Base-by-base conservation (phyloP, 2,113 vertebrate genomes). In the Galbula dea region DNA sequence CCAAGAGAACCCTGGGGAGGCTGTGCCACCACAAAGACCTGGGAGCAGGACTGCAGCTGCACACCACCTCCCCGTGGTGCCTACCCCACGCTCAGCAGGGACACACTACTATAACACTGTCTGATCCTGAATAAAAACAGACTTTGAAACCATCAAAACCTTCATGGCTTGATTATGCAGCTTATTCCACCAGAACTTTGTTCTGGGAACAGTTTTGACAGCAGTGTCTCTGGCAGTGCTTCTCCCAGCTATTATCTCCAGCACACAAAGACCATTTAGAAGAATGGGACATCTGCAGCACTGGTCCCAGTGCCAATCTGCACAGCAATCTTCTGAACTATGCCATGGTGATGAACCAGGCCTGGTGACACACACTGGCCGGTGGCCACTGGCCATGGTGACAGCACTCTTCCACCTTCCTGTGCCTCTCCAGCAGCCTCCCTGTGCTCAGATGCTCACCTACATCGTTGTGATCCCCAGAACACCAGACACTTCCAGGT, bases 241-340 rank as follows among this genome's bases (percentile, higher is more conserved):
- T 30, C 83, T 21, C 75, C 77, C 85, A 55, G 12, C 67, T 18
- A 65, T 94, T 75, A 54, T 90, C 86, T 69, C 77, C 75, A 65
- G 86, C 84, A 84, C 90, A 96, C 94, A 92, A 61, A 89, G 85
- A 18, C 75, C 32, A 2, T 5, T 29, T 7, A 58, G 24, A 54
- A 80, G 79, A 68, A 58, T 57, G 48, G 94, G 81, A 82, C 95
- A 93, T 19, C 91, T 89, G 94, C 90, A 79, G 86, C 83, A 19
- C 57, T 10, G 69, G 36, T 78, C 57, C 73, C 55, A 3, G 34
- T 0, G 43, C 76, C 45, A 73, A 39, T 17, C 43, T 81, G 73
- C 77, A 62, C 9, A 6, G 85, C 24, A 36, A 77, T 65, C 77
- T 32, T 4, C 24, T 5, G 2, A 8, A 8, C 4, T 4, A 5